Evolutionary conservation across 1,140 invertebrate genomes (phyloP).

Genomic region (Drosophila nebulosa): DNA sequence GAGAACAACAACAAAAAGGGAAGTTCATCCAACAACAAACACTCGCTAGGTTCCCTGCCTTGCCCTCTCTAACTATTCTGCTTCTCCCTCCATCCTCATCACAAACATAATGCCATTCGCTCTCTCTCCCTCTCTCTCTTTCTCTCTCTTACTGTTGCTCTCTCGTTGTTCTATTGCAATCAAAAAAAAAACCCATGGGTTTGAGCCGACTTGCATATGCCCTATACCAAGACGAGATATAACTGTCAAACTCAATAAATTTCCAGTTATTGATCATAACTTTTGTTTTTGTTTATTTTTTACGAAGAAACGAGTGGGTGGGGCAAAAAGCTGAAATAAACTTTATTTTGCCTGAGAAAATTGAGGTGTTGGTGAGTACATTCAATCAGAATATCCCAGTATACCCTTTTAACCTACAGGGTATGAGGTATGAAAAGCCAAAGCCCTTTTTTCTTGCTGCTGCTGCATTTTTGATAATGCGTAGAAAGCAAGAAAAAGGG

Average conservation of each 20-base stretch:
- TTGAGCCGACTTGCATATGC: not conserved
- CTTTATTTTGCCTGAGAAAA: no score
- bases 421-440: slow-evolving; percentile 12
- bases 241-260: not conserved
- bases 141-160: slow-evolving; percentile 25
- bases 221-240: not conserved
- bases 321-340: no score
- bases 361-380: not conserved
- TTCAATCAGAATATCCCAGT: not conserved
- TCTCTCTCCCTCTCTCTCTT: slow-evolving; percentile 2
- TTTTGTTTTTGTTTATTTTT: not conserved
- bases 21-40: not conserved
- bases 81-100: slow-evolving; percentile 1
- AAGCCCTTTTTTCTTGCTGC: slow-evolving; percentile 43
- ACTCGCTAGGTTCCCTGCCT: slow-evolving; percentile 8
- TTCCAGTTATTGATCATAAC: no score
- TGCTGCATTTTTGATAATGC: slow-evolving; percentile 64
- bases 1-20: slow-evolving; percentile 31
- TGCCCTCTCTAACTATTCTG: slow-evolving; percentile 1
- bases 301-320: no score
- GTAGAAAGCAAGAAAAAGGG: slow-evolving; percentile 49
- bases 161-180: slow-evolving; percentile 43
- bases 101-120: slow-evolving; percentile 19
- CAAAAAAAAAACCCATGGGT: slow-evolving; percentile 7
- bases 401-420: not conserved